Conservation (phyloP, 2,888 invertebrate species). For the Orthonevra nobilis region DNA sequence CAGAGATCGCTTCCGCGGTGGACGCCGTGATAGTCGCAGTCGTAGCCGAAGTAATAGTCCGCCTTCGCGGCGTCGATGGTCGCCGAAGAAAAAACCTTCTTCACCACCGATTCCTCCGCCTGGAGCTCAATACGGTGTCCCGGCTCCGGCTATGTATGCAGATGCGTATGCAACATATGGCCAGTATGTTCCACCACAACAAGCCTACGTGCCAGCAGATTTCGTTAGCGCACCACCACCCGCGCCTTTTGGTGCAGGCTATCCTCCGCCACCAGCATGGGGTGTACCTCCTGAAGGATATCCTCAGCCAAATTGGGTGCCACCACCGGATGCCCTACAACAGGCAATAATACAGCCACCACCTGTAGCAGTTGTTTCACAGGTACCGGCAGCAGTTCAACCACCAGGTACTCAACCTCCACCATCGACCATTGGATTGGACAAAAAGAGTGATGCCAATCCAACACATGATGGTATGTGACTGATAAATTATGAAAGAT, state of each 20-base stretch:
- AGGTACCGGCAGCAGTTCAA: slow-evolving; percentile 39
- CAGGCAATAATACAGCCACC: slow-evolving; percentile 58
- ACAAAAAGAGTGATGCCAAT: slow-evolving; percentile 71
- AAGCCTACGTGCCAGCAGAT: slow-evolving; percentile 73
- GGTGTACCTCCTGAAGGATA: slow-evolving; percentile 71
- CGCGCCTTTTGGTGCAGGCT: slow-evolving; percentile 74
- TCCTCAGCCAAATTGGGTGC: slow-evolving; percentile 47
- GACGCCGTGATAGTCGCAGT: slow-evolving; percentile 73
- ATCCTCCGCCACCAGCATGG: slow-evolving; percentile 77
- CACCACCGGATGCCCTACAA: slow-evolving; percentile 60
- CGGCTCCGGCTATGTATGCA: slow-evolving; percentile 75
- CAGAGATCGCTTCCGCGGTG: slow-evolving; percentile 73
- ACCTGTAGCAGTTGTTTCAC: slow-evolving; percentile 27
- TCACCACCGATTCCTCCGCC: slow-evolving; percentile 72
- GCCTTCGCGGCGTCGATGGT: slow-evolving; percentile 76
- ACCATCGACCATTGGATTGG: slow-evolving; percentile 37
- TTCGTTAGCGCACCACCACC: slow-evolving; percentile 73
- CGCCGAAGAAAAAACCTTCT: slow-evolving; percentile 75
- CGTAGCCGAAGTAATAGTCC: slow-evolving; percentile 75
- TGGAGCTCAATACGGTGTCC: slow-evolving; percentile 73
- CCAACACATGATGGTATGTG: slow-evolving; percentile 78
- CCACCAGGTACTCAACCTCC: slow-evolving; percentile 49
- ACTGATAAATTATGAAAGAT: no score
- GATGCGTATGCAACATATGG: slow-evolving; percentile 74
- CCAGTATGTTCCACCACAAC: slow-evolving; percentile 74